A percentile compares a stretch with the other conserved stretches of the same genome.
Evolutionary conservation across 2,113 vertebrate species (phyloP).

Genomic region (Shinisaurus crocodilurus): DNA sequence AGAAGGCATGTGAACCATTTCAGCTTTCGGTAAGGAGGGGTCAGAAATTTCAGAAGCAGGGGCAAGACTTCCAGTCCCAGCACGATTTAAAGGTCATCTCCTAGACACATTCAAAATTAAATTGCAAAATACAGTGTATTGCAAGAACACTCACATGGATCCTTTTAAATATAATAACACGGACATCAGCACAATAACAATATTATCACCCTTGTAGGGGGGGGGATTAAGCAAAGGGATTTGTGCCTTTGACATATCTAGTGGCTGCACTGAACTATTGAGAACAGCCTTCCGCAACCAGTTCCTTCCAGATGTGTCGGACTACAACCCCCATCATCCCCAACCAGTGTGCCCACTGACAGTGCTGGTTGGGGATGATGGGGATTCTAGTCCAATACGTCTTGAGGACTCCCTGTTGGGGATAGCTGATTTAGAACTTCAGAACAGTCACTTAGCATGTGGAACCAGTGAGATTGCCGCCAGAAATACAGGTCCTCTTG

Average conservation of each 20-base stretch:
- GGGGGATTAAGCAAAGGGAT: not conserved
- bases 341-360: not conserved
- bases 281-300: not conserved
- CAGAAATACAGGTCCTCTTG: not conserved
- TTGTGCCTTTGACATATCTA: not conserved
- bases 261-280: not conserved
- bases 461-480: not conserved
- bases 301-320: not conserved
- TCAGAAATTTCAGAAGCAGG: not conserved
- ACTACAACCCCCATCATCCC: not conserved
- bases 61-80: not conserved
- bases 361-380: not conserved
- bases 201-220: not conserved
- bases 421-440: not conserved
- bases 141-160: too few relatives aligned
- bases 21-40: not conserved
- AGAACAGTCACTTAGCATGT: not conserved
- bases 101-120: not conserved
- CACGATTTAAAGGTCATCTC: not conserved
- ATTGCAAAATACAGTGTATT: not conserved
- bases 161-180: too few relatives aligned
- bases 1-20: constrained; percentile 12
- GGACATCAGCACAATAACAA: not conserved
- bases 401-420: not conserved
- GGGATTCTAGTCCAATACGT: not conserved